A percentile compares a stretch with the other conserved stretches of the same genome.
Conservation (phyloP, 2,113 vertebrate species). For the Phoxinus phoxinus region DNA sequence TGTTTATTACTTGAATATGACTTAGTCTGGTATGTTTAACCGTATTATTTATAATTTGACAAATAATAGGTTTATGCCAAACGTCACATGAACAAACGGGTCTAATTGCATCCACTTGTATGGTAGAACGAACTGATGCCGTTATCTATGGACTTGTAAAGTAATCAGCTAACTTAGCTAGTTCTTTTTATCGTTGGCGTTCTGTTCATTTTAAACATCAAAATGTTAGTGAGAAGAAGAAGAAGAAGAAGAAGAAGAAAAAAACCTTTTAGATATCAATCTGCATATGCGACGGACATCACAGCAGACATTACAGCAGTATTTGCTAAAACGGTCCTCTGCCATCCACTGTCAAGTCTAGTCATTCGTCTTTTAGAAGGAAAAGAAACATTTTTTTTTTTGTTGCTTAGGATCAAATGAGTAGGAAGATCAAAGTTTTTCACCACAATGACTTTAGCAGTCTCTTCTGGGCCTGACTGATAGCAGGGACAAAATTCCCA, state of each 20-base stretch:
- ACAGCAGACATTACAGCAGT: background rate
- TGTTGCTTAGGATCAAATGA: constrained; percentile 3
- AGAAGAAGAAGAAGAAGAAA: too few species aligned
- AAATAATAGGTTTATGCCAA: background rate
- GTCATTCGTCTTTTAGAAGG: constrained; percentile 2
- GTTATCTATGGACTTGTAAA: too few species aligned
- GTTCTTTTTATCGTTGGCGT: too few species aligned
- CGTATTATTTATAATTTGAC: background rate
- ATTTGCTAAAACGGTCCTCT: background rate
- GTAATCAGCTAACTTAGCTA: too few species aligned
- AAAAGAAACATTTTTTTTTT: background rate
- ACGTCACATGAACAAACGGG: too few species aligned
- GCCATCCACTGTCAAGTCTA: background rate
- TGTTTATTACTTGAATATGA: background rate
- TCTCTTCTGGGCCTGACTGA: constrained; percentile 5
- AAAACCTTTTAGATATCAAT: too few species aligned
- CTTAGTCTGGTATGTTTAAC: background rate
- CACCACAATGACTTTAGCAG: constrained; percentile 33
- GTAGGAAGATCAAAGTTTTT: background rate
- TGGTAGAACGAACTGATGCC: too few species aligned
- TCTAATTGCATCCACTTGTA: too few species aligned
- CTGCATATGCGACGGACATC: too few species aligned
- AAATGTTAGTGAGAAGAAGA: too few species aligned
- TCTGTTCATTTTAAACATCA: too few species aligned
- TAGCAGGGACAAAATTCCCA: constrained; percentile 24